These are phyloP conservation scores for Thysanoteuthis rhombus DNA, from an alignment of 2,888 invertebrate genomes.

Conservation along the genomic window DNA sequence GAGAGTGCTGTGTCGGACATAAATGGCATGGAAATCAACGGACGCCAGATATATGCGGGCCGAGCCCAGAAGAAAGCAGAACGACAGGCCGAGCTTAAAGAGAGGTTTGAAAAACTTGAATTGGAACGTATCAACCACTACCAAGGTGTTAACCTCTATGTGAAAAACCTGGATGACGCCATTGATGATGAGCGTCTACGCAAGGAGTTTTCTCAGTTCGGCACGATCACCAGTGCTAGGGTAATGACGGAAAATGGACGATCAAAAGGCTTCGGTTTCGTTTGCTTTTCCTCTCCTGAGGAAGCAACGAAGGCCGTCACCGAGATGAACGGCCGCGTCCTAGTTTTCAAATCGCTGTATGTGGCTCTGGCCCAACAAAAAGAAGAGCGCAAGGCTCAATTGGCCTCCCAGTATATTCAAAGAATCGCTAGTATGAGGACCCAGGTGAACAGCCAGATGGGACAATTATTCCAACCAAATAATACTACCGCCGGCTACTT, in stretches of 20 bases:
- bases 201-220: conserved; percentile 93
- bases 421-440: conserved; percentile 83
- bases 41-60: conserved; percentile 83
- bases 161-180: conserved; percentile 97
- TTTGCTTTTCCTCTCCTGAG: conserved; percentile 96
- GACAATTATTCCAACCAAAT: conserved; percentile 82
- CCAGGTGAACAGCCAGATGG: conserved; percentile 67
- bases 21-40: conserved; percentile 78
- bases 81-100: conserved; percentile 93
- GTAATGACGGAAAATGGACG: conserved; percentile 69
- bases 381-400: conserved; percentile 97
- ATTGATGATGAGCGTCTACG: conserved; percentile 96
- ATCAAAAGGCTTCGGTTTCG: conserved; percentile 92
- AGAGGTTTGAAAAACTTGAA: conserved; percentile 95
- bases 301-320: conserved; percentile 99
- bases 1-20: conserved; percentile 88
- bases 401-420: conserved; percentile 98
- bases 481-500: conserved; percentile 76
- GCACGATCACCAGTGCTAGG: conserved; percentile 98
- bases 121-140: conserved; percentile 87
- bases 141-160: conserved; percentile 95
- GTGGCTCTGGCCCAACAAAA: conserved; percentile 98
- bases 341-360: conserved; percentile 96
- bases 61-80: conserved; percentile 99
- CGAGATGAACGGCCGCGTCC: conserved; percentile 97